Evolutionary conservation across 2,113 vertebrate genomes (phyloP).

Genomic region (Ornithorhynchus anatinus): DNA sequence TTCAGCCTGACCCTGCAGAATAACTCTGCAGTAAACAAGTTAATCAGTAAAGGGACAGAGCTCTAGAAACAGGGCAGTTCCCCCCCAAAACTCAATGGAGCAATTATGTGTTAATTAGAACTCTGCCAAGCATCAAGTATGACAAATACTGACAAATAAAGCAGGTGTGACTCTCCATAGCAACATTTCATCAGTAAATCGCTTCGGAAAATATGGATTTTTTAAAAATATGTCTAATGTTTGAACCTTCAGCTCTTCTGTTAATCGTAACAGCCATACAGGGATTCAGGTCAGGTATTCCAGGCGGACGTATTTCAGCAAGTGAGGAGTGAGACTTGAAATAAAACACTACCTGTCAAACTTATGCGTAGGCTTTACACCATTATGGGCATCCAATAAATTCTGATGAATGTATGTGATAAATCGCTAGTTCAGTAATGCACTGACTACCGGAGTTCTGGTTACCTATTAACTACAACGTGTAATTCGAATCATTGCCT

Average conservation of each 20-base stretch:
- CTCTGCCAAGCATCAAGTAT: conserved; percentile 57
- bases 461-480: neutral
- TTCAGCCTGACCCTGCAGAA: conserved; percentile 54
- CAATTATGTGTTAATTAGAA: conserved; percentile 63
- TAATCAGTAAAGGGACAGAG: conserved; percentile 68
- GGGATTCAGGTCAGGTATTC: conserved; percentile 2
- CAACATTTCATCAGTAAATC: conserved; percentile 28
- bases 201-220: neutral
- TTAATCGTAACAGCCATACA: conserved; percentile 34
- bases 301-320: conserved; percentile 11
- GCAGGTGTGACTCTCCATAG: conserved; percentile 57
- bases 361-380: neutral
- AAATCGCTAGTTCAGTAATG: neutral
- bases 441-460: neutral
- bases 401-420: neutral
- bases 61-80: conserved; percentile 54
- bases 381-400: neutral
- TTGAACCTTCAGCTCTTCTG: conserved; percentile 14
- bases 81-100: conserved; percentile 55
- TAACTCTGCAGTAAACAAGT: conserved; percentile 68
- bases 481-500: neutral
- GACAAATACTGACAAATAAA: conserved; percentile 48
- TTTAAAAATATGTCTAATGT: neutral
- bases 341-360: neutral
- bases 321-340: conserved; percentile 29